phyloP scores from a whole-genome alignment of 2,113 vertebrate genomes.

The Marmota monax region DNA sequence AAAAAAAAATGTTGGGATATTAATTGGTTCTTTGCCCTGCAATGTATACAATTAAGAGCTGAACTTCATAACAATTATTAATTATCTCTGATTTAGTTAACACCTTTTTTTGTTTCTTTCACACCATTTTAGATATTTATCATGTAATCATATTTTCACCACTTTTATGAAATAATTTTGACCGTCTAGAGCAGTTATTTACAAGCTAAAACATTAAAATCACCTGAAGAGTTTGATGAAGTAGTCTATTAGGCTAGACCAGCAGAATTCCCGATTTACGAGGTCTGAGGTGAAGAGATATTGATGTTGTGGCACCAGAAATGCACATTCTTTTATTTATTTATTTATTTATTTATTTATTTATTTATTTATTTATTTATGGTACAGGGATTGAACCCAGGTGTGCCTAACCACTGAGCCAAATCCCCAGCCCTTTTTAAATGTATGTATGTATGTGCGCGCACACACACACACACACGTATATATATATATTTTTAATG shows the following conservation, averaged over 20 bases:
- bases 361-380: too few species aligned
- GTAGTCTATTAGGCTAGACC: neutral
- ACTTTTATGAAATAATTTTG: neutral
- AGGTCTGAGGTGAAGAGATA: neutral
- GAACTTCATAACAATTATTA: constrained; percentile 32
- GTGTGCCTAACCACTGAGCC: too few species aligned
- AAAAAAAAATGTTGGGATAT: neutral
- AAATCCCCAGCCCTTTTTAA: too few species aligned
- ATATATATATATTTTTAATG: too few species aligned
- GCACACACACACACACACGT: too few species aligned
- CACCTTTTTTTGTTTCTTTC: neutral
- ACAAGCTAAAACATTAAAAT: neutral
- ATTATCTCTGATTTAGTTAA: neutral
- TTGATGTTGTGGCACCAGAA: neutral
- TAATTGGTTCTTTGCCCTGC: neutral
- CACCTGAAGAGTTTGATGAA: neutral
- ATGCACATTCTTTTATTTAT: too few species aligned
- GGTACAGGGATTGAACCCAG: too few species aligned
- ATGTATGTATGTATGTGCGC: too few species aligned
- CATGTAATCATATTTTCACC: neutral
- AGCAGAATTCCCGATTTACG: neutral
- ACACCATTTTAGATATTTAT: neutral
- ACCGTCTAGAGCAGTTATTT: neutral
- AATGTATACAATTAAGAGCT: neutral
- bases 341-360: too few species aligned